Base-by-base conservation (phyloP, 2,113 vertebrate genomes). In the Silurus glanis region DNA sequence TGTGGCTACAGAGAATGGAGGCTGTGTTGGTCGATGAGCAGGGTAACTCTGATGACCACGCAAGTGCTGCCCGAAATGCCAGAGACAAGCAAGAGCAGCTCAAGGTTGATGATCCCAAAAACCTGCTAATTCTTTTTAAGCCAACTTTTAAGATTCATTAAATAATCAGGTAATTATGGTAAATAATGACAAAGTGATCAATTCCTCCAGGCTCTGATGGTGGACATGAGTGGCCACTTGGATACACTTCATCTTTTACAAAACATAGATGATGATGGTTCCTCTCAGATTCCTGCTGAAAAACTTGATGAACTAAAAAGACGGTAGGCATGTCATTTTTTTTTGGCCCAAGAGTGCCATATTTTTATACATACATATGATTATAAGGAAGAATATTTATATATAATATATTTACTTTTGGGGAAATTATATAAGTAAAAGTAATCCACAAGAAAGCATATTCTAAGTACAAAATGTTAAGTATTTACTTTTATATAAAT, bases 261-360 rank as follows among this genome's bases (percentile, higher is more conserved):
- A 87, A 96, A 95, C 85, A 84, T 87, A 90, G 95, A 95, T 79
- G 93, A 94, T 71, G 86, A 92, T 1, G 92, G 91, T 14, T 87
- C 88, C 84, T 91, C 91, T 0, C 81, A 93, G 83, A 93, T 97
- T 10, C 93, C 95, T 2, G 89, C 89, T 74, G 91, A 93, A 85
- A 96, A 96, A 87, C 69, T 96, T 76, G 94, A 96, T 66, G 96
- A 97, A 90, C 94, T 97, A 92, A 94, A 92, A 88, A 94, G 90
- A 93, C 95, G 96, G 96, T 97, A 55, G 2, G 88, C 3, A 64
- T 53, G 58, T 51, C 5, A 56, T n/a, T 62, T 72, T 47, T 75
- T 9, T 53, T 55, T 5, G 10, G n/a, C n/a, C 6, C 17, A 25
- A n/a, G 13, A 53, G 1, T 16, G 10, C 62, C 23, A 3, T 71